These are phyloP conservation scores for Styela plicata DNA, from an alignment of 23 tunicate species.

Conservation along the genomic window DNA sequence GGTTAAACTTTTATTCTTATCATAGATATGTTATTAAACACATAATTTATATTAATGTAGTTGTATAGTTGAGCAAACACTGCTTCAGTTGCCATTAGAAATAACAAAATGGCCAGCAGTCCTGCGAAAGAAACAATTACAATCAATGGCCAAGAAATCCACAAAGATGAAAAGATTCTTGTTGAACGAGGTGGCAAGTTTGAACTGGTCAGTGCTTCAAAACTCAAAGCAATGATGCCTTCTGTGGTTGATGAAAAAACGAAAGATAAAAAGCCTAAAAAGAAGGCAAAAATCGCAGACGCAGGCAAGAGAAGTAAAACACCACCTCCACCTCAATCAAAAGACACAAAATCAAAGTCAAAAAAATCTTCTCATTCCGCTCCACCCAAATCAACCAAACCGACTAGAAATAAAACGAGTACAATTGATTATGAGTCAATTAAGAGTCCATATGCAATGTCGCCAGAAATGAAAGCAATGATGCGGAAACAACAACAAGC, in stretches of 20 bases:
- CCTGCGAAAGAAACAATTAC: constrained; percentile 42
- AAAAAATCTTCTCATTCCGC: background rate
- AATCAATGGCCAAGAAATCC: constrained; percentile 71
- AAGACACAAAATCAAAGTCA: background rate
- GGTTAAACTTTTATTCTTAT: too few species aligned
- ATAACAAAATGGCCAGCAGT: background rate
- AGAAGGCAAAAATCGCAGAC: background rate
- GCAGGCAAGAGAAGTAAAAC: background rate
- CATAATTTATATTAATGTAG: too few species aligned
- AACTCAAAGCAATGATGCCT: constrained; percentile 63
- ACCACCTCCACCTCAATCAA: background rate
- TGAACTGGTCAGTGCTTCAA: constrained; percentile 72
- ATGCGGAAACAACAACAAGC: constrained; percentile 58
- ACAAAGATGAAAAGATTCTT: constrained; percentile 70
- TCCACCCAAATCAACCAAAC: background rate
- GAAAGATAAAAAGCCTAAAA: constrained; percentile 11
- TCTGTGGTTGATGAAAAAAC: background rate
- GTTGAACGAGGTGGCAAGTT: constrained; percentile 87
- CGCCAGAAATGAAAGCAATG: constrained; percentile 74
- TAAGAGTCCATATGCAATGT: constrained; percentile 33
- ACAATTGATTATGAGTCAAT: constrained; percentile 20
- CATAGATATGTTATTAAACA: too few species aligned
- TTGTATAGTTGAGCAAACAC: too few species aligned
- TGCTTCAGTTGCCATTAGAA: too few species aligned
- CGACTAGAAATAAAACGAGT: background rate